phyloP scores from a whole-genome alignment of 2,113 vertebrate genomes.

The Xyliphius kryptos region DNA sequence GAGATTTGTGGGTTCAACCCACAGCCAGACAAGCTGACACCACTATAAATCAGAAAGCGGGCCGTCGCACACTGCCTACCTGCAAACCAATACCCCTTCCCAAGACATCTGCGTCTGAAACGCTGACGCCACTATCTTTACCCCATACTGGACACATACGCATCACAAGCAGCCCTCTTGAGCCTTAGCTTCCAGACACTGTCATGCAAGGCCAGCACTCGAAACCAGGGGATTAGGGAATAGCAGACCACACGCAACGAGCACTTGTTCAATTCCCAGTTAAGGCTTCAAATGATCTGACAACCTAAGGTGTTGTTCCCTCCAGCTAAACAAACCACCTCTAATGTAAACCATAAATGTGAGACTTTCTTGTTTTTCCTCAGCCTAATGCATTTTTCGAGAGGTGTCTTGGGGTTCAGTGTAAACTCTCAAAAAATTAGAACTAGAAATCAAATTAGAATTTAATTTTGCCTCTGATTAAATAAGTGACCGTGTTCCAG shows the following conservation, averaged over 20 bases:
- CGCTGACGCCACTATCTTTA: conserved; percentile 41
- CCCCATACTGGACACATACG: conserved; percentile 34
- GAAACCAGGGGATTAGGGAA: conserved; percentile 39
- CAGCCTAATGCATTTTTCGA: no score
- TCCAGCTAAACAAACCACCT: conserved; percentile 35
- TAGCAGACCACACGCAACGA: conserved; percentile 38
- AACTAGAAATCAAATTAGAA: conserved; percentile 13
- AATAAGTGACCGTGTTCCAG: conserved; percentile 29
- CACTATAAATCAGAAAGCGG: conserved; percentile 52
- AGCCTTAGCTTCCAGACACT: conserved; percentile 30
- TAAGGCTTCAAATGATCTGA: conserved; percentile 29
- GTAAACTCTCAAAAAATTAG: conserved; percentile 11
- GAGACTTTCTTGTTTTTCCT: no score
- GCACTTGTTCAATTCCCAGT: conserved; percentile 39
- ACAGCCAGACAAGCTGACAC: conserved; percentile 53
- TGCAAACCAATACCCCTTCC: conserved; percentile 32
- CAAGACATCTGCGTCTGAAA: conserved; percentile 36
- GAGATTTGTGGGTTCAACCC: conserved; percentile 60
- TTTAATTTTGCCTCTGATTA: conserved; percentile 1
- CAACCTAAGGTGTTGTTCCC: conserved; percentile 33
- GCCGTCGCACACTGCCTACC: conserved; percentile 40
- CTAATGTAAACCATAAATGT: conserved; percentile 12
- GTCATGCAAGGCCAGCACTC: conserved; percentile 31
- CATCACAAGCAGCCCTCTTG: conserved; percentile 41
- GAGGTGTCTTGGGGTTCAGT: conserved; percentile 18